phyloP scores from a whole-genome alignment of 2,888 invertebrate genomes.

The Oscheius sp. region DNA sequence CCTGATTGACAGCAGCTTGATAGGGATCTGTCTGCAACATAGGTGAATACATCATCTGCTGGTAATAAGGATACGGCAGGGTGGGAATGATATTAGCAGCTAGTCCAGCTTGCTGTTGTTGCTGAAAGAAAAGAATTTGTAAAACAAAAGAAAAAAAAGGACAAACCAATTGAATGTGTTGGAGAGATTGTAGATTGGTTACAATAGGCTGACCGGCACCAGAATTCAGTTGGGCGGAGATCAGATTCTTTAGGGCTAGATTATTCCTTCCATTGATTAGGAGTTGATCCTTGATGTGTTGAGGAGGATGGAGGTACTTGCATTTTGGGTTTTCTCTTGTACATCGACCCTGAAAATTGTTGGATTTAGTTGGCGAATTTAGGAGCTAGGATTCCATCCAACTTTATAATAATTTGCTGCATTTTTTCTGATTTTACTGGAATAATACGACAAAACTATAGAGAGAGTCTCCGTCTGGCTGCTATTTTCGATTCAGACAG shows the following conservation, averaged over 20 bases:
- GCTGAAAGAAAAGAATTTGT: conserved; percentile 25
- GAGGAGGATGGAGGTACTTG: conserved; percentile 99
- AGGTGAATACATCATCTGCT: conserved; percentile 56
- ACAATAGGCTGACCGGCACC: conserved; percentile 27
- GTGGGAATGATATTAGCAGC: conserved; percentile 52
- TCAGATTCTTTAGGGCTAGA: conserved; percentile 85
- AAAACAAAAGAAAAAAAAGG: not conserved
- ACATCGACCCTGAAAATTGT: conserved; percentile 89
- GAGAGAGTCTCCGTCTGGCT: too few species aligned
- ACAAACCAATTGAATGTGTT: conserved; percentile 27
- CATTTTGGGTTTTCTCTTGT: conserved; percentile 99
- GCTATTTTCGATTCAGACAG: too few species aligned
- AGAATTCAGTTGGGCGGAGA: conserved; percentile 50
- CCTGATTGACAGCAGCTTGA: conserved; percentile 49
- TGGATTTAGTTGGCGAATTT: too few species aligned
- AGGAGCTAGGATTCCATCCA: too few species aligned
- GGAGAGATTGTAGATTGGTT: conserved; percentile 22
- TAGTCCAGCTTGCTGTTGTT: conserved; percentile 57
- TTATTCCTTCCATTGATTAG: conserved; percentile 99
- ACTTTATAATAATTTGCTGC: too few species aligned
- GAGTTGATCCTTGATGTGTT: conserved; percentile 99
- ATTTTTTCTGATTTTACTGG: too few species aligned
- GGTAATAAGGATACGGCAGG: conserved; percentile 57
- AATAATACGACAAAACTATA: too few species aligned
- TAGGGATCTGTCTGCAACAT: conserved; percentile 50